Conservation (phyloP, 2,797 vertebrate species). For the Taenioides sp. region DNA sequence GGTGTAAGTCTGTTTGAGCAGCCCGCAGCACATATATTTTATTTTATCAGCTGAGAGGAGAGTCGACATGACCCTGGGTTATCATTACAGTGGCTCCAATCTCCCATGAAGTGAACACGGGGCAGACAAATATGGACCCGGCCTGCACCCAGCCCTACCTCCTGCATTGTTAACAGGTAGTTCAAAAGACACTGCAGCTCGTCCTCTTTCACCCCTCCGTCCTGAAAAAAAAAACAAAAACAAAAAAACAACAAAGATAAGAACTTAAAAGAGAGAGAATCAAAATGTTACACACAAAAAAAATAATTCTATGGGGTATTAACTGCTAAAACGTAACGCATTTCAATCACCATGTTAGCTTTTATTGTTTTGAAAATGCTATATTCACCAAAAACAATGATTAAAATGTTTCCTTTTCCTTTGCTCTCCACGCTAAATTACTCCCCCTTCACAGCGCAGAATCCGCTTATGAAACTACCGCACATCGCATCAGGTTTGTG, state of each 20-base stretch:
- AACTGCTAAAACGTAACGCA: no score
- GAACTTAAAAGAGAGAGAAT: slow-evolving; percentile 9
- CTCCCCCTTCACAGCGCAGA: no score
- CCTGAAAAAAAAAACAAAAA: slow-evolving; percentile 81
- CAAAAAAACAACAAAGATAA: slow-evolving; percentile 12
- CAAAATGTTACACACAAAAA: background rate
- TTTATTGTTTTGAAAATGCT: no score
- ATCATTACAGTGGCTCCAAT: slow-evolving; percentile 19
- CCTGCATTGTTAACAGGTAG: slow-evolving; percentile 93
- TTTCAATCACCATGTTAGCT: no score
- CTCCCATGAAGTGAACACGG: slow-evolving; percentile 22
- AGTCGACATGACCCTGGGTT: slow-evolving; percentile 27
- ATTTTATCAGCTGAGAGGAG: slow-evolving; percentile 15
- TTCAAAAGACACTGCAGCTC: slow-evolving; percentile 95
- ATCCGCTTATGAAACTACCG: no score
- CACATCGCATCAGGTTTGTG: no score
- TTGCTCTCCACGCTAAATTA: no score
- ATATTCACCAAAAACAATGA: no score
- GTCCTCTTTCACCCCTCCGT: slow-evolving; percentile 93
- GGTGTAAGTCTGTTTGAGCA: slow-evolving; percentile 7
- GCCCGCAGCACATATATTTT: slow-evolving; percentile 3
- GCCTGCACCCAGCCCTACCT: slow-evolving; percentile 74
- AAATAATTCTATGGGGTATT: no score
- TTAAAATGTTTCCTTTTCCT: no score
- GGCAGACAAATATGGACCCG: background rate